phyloP scores from a whole-genome alignment of 1,140 invertebrate species.

The Drosophila eugracilis region DNA sequence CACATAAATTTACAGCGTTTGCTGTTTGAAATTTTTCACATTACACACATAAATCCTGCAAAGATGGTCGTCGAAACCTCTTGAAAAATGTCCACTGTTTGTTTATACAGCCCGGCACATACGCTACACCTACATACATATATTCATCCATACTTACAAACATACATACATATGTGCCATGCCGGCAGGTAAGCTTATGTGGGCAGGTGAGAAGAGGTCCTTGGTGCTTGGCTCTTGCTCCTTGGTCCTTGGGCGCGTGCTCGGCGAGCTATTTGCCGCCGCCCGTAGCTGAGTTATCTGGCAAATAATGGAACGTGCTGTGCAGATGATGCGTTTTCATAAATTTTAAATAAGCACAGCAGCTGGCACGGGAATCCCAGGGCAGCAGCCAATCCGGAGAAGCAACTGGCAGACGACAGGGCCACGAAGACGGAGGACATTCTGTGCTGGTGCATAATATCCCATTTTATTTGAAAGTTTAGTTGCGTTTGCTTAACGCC shows the following conservation, averaged over 20 bases:
- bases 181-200: slow-evolving; percentile 13
- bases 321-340: slow-evolving; percentile 83
- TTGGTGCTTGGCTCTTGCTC: neutral
- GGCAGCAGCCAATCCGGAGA: slow-evolving; percentile 9
- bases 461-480: slow-evolving; percentile 53
- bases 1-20: slow-evolving; percentile 73
- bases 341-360: slow-evolving; percentile 81
- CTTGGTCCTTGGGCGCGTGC: slow-evolving; percentile 69
- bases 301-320: slow-evolving; percentile 82
- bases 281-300: slow-evolving; percentile 79
- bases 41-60: slow-evolving; percentile 74
- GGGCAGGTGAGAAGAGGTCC: slow-evolving; percentile 40
- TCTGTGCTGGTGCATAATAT: slow-evolving; percentile 69
- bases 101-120: slow-evolving; percentile 43
- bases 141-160: neutral
- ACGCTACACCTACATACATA: slow-evolving; percentile 13
- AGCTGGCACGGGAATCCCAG: slow-evolving; percentile 28
- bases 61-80: slow-evolving; percentile 65
- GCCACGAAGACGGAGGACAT: slow-evolving; percentile 15
- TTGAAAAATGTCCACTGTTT: slow-evolving; percentile 80
- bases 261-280: slow-evolving; percentile 63
- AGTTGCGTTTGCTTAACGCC: slow-evolving; percentile 28
- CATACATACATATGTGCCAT: slow-evolving; percentile 9
- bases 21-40: slow-evolving; percentile 76
- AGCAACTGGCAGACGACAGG: neutral